phyloP scores from a whole-genome alignment of 2,797 vertebrate genomes.

The Urosaurus nigricauda region DNA sequence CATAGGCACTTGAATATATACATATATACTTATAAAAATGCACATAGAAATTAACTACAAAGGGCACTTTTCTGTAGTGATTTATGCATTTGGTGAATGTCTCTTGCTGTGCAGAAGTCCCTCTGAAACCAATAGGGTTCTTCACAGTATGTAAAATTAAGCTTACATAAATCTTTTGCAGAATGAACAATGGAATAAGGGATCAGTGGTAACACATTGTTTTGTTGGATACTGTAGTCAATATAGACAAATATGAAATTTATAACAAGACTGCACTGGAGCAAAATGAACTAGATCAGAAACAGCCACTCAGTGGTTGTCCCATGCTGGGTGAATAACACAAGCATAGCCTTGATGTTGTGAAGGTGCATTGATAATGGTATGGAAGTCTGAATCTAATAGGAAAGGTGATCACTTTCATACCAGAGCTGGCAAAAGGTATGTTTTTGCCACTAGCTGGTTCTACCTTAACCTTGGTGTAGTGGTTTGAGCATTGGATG shows the following conservation, averaged over 20 bases:
- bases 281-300: slow-evolving; percentile 4
- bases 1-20: too few species aligned
- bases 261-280: not conserved
- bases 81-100: slow-evolving; percentile 39
- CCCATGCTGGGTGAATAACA: not conserved
- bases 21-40: not conserved
- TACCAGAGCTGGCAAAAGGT: not conserved
- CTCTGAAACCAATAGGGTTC: slow-evolving; percentile 31
- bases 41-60: slow-evolving; percentile 15
- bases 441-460: not conserved
- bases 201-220: slow-evolving; percentile 5
- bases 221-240: slow-evolving; percentile 14
- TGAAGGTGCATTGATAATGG: not conserved
- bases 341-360: not conserved
- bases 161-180: slow-evolving; percentile 33
- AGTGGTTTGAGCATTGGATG: too few species aligned
- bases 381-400: not conserved
- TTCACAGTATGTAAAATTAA: slow-evolving; percentile 31
- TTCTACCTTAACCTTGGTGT: not conserved
- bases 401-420: not conserved
- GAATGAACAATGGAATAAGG: slow-evolving; percentile 30
- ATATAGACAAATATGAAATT: slow-evolving; percentile 2
- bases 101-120: slow-evolving; percentile 17
- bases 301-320: not conserved
- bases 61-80: slow-evolving; percentile 6